Evolutionary conservation across 2,888 invertebrate species (phyloP).

Genomic region (Neoascia interrupta): DNA sequence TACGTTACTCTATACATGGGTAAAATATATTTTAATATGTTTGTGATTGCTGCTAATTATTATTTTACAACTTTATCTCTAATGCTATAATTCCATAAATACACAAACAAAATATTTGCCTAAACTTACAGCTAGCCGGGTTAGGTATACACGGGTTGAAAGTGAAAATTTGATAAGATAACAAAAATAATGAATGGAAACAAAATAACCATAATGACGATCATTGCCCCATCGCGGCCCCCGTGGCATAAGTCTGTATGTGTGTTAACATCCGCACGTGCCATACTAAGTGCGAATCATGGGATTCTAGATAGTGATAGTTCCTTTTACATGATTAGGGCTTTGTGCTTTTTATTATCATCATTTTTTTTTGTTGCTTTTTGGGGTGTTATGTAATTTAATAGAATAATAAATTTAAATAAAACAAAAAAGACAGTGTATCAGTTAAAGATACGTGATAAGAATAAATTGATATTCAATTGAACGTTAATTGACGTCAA

Average conservation of each 20-base stretch:
- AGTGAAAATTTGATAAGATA: constrained; percentile 50
- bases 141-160: constrained; percentile 10
- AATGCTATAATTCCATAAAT: background rate
- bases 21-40: no score
- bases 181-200: constrained; percentile 31
- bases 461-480: constrained; percentile 32
- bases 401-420: no score
- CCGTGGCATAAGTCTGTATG: background rate
- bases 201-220: constrained; percentile 4
- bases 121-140: constrained; percentile 10
- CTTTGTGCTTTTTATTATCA: background rate
- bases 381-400: background rate
- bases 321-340: constrained; percentile 1
- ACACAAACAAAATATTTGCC: background rate
- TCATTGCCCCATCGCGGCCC: background rate
- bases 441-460: constrained; percentile 18
- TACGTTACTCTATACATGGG: no score
- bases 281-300: background rate
- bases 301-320: background rate
- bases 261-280: constrained; percentile 3
- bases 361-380: background rate
- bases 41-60: constrained; percentile 30
- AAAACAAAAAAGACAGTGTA: no score
- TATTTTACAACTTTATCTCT: constrained; percentile 22
- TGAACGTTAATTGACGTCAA: constrained; percentile 40